These are phyloP conservation scores for Parascotia fuliginaria DNA, from an alignment of 2,888 invertebrate species.

Conservation along the genomic window DNA sequence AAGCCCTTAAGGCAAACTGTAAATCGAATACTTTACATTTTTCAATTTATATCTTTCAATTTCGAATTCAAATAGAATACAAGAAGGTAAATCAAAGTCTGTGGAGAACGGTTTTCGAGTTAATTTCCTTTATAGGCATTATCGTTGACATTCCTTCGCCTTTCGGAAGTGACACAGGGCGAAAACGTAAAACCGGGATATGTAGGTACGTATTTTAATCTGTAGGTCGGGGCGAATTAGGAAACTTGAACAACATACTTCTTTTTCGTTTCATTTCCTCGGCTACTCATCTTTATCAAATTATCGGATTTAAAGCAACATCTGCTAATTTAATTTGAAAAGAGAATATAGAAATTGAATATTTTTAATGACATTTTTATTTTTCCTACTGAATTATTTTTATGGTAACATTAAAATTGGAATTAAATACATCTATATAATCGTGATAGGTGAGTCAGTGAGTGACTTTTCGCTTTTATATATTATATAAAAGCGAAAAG, in stretches of 20 bases:
- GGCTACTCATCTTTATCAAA: neutral
- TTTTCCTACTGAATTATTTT: too few species aligned
- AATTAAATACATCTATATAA: too few species aligned
- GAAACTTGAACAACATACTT: neutral
- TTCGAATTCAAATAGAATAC: constrained; percentile 29
- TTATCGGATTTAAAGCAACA: neutral
- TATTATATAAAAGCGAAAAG: too few species aligned
- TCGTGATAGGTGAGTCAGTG: too few species aligned
- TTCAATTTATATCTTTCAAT: constrained; percentile 33
- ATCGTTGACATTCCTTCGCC: constrained; percentile 9
- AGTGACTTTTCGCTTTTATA: too few species aligned
- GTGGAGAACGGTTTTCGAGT: constrained; percentile 11
- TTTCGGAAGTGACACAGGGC: neutral
- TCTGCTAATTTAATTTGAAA: neutral
- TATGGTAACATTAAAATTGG: too few species aligned
- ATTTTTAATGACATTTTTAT: neutral
- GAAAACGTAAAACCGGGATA: neutral
- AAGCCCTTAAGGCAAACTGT: neutral
- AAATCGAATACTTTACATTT: constrained; percentile 5
- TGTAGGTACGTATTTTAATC: neutral
- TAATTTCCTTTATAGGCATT: constrained; percentile 19
- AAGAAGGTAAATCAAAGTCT: constrained; percentile 25
- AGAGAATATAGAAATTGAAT: neutral
- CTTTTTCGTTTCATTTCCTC: neutral
- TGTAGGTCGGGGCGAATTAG: neutral